These are phyloP conservation scores for Malurus cyaneus DNA, from an alignment of 2,113 vertebrate species.

Conservation along the genomic window DNA sequence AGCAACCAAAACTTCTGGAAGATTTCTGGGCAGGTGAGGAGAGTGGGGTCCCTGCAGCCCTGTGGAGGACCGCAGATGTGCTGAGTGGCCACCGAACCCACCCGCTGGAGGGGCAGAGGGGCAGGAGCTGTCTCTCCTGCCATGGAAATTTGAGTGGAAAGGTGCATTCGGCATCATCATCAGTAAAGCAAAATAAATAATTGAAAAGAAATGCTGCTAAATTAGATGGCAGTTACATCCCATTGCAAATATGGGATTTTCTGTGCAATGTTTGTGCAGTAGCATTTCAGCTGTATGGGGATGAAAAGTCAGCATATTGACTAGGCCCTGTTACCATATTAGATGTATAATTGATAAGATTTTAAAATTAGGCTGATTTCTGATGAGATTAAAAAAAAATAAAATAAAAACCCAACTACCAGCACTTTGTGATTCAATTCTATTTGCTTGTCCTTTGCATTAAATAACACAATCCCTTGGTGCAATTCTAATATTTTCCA, in stretches of 20 bases:
- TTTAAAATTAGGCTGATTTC: conserved; percentile 1
- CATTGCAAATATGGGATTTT: neutral
- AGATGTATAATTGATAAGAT: conserved; percentile 18
- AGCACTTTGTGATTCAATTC: neutral
- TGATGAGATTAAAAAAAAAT: neutral
- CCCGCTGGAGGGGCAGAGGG: rapidly evolving
- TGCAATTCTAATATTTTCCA: neutral
- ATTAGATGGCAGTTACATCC: neutral
- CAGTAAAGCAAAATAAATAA: neutral
- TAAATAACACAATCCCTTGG: neutral
- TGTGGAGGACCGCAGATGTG: neutral
- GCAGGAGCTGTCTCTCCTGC: neutral
- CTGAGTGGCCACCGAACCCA: neutral
- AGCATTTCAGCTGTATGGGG: neutral
- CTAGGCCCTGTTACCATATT: neutral
- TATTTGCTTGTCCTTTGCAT: neutral
- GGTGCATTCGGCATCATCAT: neutral
- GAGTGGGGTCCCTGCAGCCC: rapidly evolving
- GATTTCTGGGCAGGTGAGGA: neutral
- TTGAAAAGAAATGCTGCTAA: neutral
- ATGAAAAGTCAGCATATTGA: neutral
- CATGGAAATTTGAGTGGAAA: neutral
- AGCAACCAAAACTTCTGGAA: neutral
- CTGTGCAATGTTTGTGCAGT: neutral
- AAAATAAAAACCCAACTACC: neutral